These are phyloP conservation scores for Hemibagrus wyckioides DNA, from an alignment of 2,113 vertebrate species.

Conservation along the genomic window DNA sequence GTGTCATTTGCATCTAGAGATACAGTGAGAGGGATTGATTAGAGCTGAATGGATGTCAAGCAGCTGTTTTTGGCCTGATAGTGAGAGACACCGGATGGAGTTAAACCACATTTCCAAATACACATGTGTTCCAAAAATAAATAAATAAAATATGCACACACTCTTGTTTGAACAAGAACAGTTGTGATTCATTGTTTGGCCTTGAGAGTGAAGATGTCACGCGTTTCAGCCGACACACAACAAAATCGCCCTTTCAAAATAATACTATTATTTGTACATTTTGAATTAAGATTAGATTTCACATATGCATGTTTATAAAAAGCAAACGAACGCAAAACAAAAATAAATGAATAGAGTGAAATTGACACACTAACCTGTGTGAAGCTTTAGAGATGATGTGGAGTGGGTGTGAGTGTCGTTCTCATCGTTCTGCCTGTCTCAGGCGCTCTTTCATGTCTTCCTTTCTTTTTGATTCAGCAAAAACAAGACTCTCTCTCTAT, in stretches of 20 bases:
- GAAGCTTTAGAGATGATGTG: neutral
- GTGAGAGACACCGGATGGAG: conserved; percentile 30
- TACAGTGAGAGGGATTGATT: conserved; percentile 50
- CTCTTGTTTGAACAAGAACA: conserved; percentile 27
- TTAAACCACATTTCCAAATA: conserved; percentile 3
- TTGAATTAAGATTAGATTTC: too few species aligned
- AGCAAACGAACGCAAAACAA: neutral
- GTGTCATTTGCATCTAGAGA: conserved; percentile 48
- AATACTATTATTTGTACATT: neutral
- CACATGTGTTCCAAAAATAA: neutral
- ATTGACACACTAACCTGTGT: conserved; percentile 20
- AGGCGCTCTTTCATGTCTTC: conserved; percentile 30
- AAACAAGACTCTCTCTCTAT: conserved; percentile 49
- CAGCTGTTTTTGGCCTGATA: conserved; percentile 56
- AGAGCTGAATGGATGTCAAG: conserved; percentile 52
- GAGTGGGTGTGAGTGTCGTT: conserved; percentile 18
- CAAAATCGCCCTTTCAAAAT: neutral
- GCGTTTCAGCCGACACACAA: conserved; percentile 16
- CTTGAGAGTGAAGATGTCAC: conserved; percentile 28
- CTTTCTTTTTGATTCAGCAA: conserved; percentile 50
- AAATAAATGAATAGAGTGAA: neutral
- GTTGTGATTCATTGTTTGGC: conserved; percentile 30
- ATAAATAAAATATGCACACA: too few species aligned
- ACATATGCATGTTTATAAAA: neutral
- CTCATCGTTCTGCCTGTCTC: neutral